Evolutionary conservation across 2,888 invertebrate species (phyloP), one percentile per base, ranked within the genome.

Genomic region (Ischnus inquisitorius): DNA sequence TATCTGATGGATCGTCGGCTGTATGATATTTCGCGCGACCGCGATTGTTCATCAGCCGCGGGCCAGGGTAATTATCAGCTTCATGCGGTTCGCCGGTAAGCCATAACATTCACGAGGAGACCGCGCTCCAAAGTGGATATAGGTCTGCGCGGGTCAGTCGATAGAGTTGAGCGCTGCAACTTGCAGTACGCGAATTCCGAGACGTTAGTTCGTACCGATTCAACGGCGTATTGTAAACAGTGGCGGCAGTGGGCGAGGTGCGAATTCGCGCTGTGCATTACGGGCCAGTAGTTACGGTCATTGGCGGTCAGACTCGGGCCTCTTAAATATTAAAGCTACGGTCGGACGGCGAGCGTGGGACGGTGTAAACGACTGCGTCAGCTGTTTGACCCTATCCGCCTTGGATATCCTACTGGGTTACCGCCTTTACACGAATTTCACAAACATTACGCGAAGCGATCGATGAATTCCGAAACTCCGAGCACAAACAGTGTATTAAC

Each of bases 51-150:
- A 72, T 43, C 60, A 25, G 16, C 5, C 34, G 39, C 34, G 51
- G 48, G 57, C 43, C 28, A 34, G 28, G 19, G 48, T 14, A 34
- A 74, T 68, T 62, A 82, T 41, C 51, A 43, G 72, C 28, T 74
- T 22, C 25, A 41, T 54, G 78, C 51, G 78, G 78, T 78, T 25
- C n/a, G 8, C 28, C 78, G 19, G 41, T 43, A n/a, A 22, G 3
- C 57, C 78, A 62, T 54, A 74, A 78, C 48, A 79, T 54, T 51
- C 54, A 68, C 51, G 64, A 54, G 28, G 41, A n/a, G 64, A 19
- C 69, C 19, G 62, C 39, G 34, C 54, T 75, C 19, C 19, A 28
- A 79, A 82, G 57, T 75, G 48, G 64, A 75, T 83, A 71, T 62
- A 34, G 34, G 75, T 79, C 46, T 46, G 57, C 57, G 39, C 39